These are phyloP conservation scores for Diphyllodes magnificus DNA, from an alignment of 2,113 vertebrate genomes.

Conservation along the genomic window DNA sequence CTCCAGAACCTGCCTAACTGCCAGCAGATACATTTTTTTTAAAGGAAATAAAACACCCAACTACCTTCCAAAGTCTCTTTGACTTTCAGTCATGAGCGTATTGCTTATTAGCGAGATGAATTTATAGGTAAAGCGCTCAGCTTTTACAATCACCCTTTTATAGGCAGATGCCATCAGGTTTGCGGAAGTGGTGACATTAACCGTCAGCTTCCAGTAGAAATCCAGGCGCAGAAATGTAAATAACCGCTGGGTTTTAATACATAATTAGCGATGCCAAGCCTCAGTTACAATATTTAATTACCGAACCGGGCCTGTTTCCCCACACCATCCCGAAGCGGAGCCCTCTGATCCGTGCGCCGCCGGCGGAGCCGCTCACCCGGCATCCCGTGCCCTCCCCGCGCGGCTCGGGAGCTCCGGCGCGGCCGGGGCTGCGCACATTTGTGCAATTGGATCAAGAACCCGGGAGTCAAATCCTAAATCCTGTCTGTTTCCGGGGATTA, in stretches of 20 bases:
- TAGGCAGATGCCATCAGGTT: slow-evolving; percentile 37
- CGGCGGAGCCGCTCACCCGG: neutral
- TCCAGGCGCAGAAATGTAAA: slow-evolving; percentile 47
- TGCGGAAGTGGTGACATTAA: slow-evolving; percentile 23
- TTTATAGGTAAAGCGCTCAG: slow-evolving; percentile 49
- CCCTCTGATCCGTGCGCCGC: neutral
- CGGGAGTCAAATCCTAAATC: slow-evolving; percentile 54
- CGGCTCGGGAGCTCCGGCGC: neutral
- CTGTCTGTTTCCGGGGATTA: slow-evolving; percentile 63
- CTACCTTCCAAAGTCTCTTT: slow-evolving; percentile 38
- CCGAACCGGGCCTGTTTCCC: neutral
- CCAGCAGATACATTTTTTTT: neutral
- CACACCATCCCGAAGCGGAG: neutral
- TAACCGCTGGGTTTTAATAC: slow-evolving; percentile 32
- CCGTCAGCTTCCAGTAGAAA: slow-evolving; percentile 26
- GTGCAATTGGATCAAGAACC: slow-evolving; percentile 54
- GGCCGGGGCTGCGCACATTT: neutral
- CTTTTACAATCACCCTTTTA: slow-evolving; percentile 43
- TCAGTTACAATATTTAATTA: slow-evolving; percentile 45
- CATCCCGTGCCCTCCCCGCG: neutral
- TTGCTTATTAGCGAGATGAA: slow-evolving; percentile 35
- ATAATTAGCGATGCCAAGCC: slow-evolving; percentile 25
- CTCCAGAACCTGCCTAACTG: neutral
- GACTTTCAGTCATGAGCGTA: slow-evolving; percentile 27
- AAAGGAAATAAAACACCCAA: slow-evolving; percentile 45